Evolutionary conservation across 2,888 invertebrate genomes (phyloP).

Genomic region (Eurois occulta): DNA sequence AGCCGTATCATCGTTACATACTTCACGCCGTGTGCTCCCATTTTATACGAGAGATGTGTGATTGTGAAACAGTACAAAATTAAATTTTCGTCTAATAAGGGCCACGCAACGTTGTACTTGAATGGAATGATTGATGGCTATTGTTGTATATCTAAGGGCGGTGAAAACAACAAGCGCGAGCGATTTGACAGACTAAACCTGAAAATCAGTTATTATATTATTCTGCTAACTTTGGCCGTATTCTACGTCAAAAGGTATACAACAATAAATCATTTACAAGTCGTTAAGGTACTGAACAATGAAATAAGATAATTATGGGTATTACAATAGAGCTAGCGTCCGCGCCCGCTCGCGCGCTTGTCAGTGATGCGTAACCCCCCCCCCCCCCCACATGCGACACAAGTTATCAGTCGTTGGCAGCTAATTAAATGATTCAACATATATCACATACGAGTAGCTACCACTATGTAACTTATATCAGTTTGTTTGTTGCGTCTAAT

Average conservation of each 20-base stretch:
- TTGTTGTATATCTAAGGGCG: slow-evolving; percentile 42
- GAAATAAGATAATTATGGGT: slow-evolving; percentile 65
- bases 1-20: slow-evolving; percentile 59
- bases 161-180: slow-evolving; percentile 59
- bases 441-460: slow-evolving; percentile 54
- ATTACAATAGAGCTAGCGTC: slow-evolving; percentile 61
- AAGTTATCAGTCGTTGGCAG: slow-evolving; percentile 72
- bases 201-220: slow-evolving; percentile 26
- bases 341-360: slow-evolving; percentile 62
- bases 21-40: slow-evolving; percentile 68
- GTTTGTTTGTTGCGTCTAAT: slow-evolving; percentile 64
- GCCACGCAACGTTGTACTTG: slow-evolving; percentile 68
- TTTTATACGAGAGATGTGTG: slow-evolving; percentile 66
- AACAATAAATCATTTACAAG: slow-evolving; percentile 61
- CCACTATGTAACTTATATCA: slow-evolving; percentile 58
- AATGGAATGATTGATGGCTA: slow-evolving; percentile 75
- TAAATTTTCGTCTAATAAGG: slow-evolving; percentile 71
- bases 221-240: slow-evolving; percentile 28
- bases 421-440: slow-evolving; percentile 74
- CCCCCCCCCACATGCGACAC: slow-evolving; percentile 51
- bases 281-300: slow-evolving; percentile 65
- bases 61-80: slow-evolving; percentile 73
- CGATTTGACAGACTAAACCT: slow-evolving; percentile 40
- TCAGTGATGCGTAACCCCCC: slow-evolving; percentile 51
- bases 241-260: slow-evolving; percentile 15